Percentiles rank a stretch among this genome's conserved stretches.
Evolutionary conservation across 2,797 vertebrate genomes (phyloP).

Genomic region (Miichthys miiuy): DNA sequence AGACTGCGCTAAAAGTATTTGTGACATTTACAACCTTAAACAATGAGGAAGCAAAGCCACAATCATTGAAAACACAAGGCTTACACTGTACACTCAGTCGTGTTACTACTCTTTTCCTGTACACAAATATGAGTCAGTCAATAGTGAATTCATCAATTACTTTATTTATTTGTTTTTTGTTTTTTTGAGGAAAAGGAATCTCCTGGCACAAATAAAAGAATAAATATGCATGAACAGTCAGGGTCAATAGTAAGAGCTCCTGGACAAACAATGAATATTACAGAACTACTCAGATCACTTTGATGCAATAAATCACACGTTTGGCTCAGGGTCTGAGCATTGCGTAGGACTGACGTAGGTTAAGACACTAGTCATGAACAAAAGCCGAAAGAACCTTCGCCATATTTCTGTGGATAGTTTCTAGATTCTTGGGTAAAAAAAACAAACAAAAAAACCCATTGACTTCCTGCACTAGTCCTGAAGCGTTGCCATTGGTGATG

Average conservation of each 20-base stretch:
- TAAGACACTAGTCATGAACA: background rate
- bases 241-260: background rate
- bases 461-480: background rate
- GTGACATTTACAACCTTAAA: background rate
- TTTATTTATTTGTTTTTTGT: background rate
- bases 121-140: background rate
- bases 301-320: background rate
- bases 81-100: background rate
- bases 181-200: background rate
- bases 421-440: slow-evolving; percentile 12
- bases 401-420: slow-evolving; percentile 28
- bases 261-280: slow-evolving; percentile 10
- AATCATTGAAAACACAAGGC: background rate
- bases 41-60: too few species aligned
- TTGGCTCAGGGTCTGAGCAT: background rate
- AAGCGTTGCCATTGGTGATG: slow-evolving; percentile 26
- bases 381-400: background rate
- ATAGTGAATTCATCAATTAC: background rate
- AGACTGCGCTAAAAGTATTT: background rate
- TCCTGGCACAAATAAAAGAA: background rate
- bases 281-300: slow-evolving; percentile 3
- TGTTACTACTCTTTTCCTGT: background rate
- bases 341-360: background rate
- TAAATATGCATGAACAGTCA: background rate
- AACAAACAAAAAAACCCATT: slow-evolving; percentile 7